phyloP scores from a whole-genome alignment of 2,888 invertebrate species.

The Argyra leucocephala region DNA sequence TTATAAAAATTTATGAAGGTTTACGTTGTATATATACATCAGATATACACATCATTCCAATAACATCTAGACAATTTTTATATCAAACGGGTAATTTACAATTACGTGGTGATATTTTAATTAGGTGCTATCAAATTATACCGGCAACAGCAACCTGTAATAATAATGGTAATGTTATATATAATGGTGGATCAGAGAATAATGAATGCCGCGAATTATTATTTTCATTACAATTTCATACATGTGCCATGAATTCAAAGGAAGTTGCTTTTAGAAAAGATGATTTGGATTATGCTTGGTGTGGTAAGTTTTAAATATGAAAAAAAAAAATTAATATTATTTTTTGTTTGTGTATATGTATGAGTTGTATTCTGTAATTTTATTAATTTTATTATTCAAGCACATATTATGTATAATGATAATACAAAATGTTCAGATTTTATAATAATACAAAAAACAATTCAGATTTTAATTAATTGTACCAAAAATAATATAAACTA shows the following conservation, averaged over 20 bases:
- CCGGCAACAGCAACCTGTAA: constrained; percentile 16
- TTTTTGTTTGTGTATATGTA: too few species aligned
- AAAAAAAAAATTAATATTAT: not conserved
- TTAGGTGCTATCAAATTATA: constrained; percentile 77
- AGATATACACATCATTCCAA: constrained; percentile 32
- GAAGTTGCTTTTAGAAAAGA: constrained; percentile 75
- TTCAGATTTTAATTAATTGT: too few species aligned
- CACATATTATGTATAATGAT: too few species aligned
- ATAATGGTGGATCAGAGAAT: constrained; percentile 26
- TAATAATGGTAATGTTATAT: constrained; percentile 25
- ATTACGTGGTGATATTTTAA: constrained; percentile 77
- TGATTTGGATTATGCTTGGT: constrained; percentile 76
- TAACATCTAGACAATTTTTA: constrained; percentile 51
- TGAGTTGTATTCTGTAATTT: not conserved
- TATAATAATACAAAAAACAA: too few species aligned
- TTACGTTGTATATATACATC: constrained; percentile 83
- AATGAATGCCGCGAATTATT: constrained; percentile 52
- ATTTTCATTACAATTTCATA: constrained; percentile 87
- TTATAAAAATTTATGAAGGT: constrained; percentile 83
- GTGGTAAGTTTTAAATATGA: constrained; percentile 50
- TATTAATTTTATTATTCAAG: too few species aligned
- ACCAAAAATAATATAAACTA: too few species aligned
- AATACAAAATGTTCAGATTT: too few species aligned
- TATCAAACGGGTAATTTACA: constrained; percentile 49
- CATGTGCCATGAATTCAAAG: constrained; percentile 80